phyloP scores from a whole-genome alignment of 2,113 vertebrate genomes.

The Diphyllodes magnificus region DNA sequence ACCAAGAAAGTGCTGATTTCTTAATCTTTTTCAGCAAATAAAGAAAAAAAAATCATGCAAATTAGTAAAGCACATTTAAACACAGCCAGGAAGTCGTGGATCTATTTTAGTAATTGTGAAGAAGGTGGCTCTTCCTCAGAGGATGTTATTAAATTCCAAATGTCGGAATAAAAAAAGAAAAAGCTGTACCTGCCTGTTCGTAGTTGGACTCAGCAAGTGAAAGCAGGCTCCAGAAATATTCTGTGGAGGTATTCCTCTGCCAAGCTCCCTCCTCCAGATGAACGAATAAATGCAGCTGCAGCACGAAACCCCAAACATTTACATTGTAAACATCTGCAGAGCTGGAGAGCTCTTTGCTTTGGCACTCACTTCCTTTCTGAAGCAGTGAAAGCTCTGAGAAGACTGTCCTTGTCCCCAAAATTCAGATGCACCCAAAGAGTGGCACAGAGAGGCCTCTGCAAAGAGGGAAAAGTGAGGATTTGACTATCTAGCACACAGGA shows the following conservation, averaged over 20 bases:
- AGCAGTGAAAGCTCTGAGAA: neutral
- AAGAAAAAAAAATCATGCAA: neutral
- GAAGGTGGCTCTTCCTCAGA: neutral
- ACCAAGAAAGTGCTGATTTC: neutral
- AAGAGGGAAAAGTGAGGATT: neutral
- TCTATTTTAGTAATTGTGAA: neutral
- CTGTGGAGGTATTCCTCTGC: neutral
- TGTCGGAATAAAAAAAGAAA: neutral
- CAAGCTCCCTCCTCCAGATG: neutral
- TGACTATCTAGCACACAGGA: neutral
- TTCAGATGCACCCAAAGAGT: neutral
- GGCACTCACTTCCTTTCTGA: neutral
- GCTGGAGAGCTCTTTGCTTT: neutral
- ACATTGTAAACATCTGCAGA: neutral
- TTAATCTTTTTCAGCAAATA: neutral
- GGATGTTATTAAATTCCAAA: neutral
- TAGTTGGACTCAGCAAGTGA: neutral
- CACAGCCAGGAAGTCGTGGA: neutral
- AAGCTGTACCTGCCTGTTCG: neutral
- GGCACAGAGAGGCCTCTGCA: neutral
- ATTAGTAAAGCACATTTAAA: neutral
- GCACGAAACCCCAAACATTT: neutral
- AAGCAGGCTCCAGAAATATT: neutral
- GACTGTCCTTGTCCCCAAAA: neutral
- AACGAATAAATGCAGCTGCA: neutral